A percentile compares a stretch with the other conserved stretches of the same genome.
These are phyloP conservation scores for Ceraclea dissimilis DNA, from an alignment of 2,888 invertebrate genomes.

Conservation along the genomic window DNA sequence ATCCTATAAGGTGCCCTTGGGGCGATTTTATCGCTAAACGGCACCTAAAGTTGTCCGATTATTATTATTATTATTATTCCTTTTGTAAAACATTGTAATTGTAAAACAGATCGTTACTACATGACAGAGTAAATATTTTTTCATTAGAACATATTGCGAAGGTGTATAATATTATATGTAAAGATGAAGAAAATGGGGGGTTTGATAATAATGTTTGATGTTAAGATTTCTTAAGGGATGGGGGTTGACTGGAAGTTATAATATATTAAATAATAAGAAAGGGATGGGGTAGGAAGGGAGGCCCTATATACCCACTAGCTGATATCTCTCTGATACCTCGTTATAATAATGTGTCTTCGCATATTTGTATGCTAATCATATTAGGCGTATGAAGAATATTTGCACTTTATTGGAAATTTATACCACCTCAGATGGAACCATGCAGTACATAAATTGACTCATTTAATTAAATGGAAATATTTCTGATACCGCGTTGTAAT, in stretches of 20 bases:
- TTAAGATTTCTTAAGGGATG: neutral
- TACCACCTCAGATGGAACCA: too few species aligned
- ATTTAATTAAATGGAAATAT: too few species aligned
- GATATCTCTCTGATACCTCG: neutral
- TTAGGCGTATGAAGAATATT: neutral
- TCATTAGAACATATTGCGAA: neutral
- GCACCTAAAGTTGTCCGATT: too few species aligned
- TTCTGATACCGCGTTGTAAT: too few species aligned
- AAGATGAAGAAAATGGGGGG: neutral
- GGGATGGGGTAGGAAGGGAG: neutral
- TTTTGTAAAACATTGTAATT: too few species aligned
- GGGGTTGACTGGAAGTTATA: neutral
- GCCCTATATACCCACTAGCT: too few species aligned
- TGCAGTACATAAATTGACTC: too few species aligned
- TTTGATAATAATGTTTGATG: neutral
- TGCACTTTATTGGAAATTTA: neutral
- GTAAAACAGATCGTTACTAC: too few species aligned
- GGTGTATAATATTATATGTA: neutral
- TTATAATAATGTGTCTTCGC: neutral
- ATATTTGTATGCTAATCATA: neutral
- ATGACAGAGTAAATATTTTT: too few species aligned
- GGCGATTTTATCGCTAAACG: too few species aligned
- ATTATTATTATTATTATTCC: too few species aligned
- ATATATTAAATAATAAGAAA: constrained; percentile 1
- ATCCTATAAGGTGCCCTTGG: too few species aligned